Evolutionary conservation across 2,113 vertebrate species (phyloP), one percentile per base, ranked within the genome.

Genomic region (Siniperca knerii): DNA sequence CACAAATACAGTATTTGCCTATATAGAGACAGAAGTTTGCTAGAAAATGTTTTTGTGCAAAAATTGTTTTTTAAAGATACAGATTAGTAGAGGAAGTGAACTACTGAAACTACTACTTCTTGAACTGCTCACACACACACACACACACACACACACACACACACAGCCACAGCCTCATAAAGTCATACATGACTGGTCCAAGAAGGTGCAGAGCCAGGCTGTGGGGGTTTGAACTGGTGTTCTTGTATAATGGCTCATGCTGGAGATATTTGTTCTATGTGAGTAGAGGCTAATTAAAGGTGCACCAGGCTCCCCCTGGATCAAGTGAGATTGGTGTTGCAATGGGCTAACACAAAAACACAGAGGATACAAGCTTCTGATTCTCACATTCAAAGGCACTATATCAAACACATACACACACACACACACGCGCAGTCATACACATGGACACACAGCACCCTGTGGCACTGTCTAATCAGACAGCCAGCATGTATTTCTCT

Each of bases 381-480:
- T 79, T 83, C 46, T 20, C 69, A 81, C 60, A 85, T 8, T 75
- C 79, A 91, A 65, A 76, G 83, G 73, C 70, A 58, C 20, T 16
- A 74, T 77, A 29, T 29, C 29, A 29, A 29, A 29, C 29, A 29
- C 29, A 29, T 84, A 82, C 81, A 83, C 72, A 88, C 79, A 80
- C 42, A 18, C 21, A 77, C 55, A 67, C 67, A 50, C 68, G 54
- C 72, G 73, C 52, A 72, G 40, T 23, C 21, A 23, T 20, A 79
- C 35, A 42, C 3, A 11, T 40, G 62, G 40, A 88, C 71, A 82
- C 85, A 64, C 44, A 54, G 71, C 29, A 77, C 62, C 84, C 76
- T 18, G 78, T 80, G 81, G 83, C 86, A 82, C 55, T 46, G 42
- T 91, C 81, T 93, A 87, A 92, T 92, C 89, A 90, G 50, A 69